phyloP scores from a whole-genome alignment of 2,888 invertebrate genomes.

The Catocala nupta region DNA sequence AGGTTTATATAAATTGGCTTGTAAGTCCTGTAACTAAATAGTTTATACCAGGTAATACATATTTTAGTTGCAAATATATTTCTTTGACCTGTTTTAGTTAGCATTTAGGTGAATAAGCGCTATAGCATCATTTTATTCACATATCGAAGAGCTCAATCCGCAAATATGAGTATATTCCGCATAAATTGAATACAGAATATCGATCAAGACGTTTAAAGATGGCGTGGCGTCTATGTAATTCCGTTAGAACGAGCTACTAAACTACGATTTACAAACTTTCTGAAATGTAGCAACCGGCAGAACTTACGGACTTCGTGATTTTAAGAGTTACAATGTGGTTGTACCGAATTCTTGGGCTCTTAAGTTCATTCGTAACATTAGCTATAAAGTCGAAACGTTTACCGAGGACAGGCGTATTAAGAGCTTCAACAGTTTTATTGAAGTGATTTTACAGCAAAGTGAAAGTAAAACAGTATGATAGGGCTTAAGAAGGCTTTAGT shows the following conservation, averaged over 20 bases:
- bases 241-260: conserved; percentile 9
- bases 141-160: conserved; percentile 12
- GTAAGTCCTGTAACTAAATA: background rate
- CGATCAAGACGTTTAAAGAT: conserved; percentile 25
- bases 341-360: background rate
- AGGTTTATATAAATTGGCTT: background rate
- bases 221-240: conserved; percentile 34
- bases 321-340: conserved; percentile 17
- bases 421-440: conserved; percentile 15
- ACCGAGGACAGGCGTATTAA: conserved; percentile 12
- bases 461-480: conserved; percentile 24
- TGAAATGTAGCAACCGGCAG: conserved; percentile 3
- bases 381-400: conserved; percentile 20
- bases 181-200: conserved; percentile 43
- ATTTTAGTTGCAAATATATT: conserved; percentile 31
- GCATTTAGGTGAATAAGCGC: conserved; percentile 19
- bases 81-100: conserved; percentile 24
- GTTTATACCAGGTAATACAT: background rate
- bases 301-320: conserved; percentile 17
- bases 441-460: conserved; percentile 17
- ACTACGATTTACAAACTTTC: conserved; percentile 22
- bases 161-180: conserved; percentile 30
- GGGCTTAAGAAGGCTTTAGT: conserved; percentile 45
- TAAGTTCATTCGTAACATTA: conserved; percentile 8
- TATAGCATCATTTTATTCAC: conserved; percentile 18